Conservation (phyloP, 2,113 vertebrate species). For the Prinia subflava region DNA sequence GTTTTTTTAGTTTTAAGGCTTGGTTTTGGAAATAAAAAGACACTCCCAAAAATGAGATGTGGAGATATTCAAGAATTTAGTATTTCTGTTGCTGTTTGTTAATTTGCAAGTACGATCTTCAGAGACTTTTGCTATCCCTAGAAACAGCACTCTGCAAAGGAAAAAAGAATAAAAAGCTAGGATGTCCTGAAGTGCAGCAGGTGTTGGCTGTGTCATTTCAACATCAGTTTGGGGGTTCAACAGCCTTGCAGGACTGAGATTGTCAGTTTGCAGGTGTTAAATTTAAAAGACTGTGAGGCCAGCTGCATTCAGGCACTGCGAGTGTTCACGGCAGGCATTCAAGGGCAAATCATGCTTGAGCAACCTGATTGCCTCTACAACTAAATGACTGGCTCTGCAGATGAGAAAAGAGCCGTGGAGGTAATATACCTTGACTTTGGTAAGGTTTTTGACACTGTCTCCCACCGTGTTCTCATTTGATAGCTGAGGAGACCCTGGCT, state of each 20-base stretch:
- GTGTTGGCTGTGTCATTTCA: conserved; percentile 17
- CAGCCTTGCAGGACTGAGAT: conserved; percentile 34
- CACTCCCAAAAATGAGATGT: neutral
- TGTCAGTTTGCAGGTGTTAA: conserved; percentile 54
- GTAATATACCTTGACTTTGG: conserved; percentile 62
- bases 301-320: neutral
- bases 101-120: neutral
- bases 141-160: neutral
- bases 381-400: conserved; percentile 26
- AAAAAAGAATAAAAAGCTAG: neutral
- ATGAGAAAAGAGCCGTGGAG: neutral
- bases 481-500: neutral
- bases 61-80: neutral
- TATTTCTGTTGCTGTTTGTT: neutral
- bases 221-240: conserved; percentile 30
- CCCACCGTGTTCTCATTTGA: conserved; percentile 44
- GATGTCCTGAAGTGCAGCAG: conserved; percentile 36
- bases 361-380: conserved; percentile 30
- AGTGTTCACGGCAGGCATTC: conserved; percentile 44
- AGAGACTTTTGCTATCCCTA: neutral
- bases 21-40: neutral
- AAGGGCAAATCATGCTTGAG: conserved; percentile 54
- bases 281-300: conserved; percentile 49
- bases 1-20: neutral
- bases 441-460: conserved; percentile 23